Evolutionary conservation across 2,113 vertebrate genomes (phyloP).

Genomic region (Aegotheles bennettii): DNA sequence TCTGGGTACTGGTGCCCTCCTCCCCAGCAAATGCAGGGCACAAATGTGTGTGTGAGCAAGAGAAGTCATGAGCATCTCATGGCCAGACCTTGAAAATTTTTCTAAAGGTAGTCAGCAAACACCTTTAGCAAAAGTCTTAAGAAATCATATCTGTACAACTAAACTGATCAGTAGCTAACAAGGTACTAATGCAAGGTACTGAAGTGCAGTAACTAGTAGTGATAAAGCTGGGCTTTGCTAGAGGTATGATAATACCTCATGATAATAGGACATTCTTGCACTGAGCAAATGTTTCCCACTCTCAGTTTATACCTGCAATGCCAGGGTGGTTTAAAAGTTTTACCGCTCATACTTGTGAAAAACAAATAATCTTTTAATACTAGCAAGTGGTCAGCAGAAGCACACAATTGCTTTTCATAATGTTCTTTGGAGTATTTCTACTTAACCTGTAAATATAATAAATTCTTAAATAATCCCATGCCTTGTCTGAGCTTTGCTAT

Average conservation of each 20-base stretch:
- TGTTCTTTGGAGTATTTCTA: neutral
- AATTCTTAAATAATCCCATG: neutral
- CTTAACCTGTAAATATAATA: neutral
- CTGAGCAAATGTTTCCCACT: neutral
- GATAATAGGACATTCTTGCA: neutral
- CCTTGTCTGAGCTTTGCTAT: neutral
- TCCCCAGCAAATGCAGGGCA: accelerated
- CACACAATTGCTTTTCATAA: neutral
- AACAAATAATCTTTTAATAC: neutral
- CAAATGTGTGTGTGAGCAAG: accelerated
- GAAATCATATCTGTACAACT: neutral
- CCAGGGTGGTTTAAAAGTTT: neutral
- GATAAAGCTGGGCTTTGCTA: neutral
- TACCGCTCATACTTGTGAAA: neutral
- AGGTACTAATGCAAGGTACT: neutral
- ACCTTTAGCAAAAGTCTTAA: neutral
- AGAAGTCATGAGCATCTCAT: neutral
- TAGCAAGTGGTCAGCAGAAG: neutral
- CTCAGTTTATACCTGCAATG: neutral
- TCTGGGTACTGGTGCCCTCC: accelerated
- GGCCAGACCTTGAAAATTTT: neutral
- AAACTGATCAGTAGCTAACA: neutral
- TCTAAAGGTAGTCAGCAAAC: neutral
- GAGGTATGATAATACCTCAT: neutral
- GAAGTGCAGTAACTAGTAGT: neutral